Evolutionary conservation across 1,140 invertebrate species (phyloP), one percentile per base, ranked within the genome.

Genomic region (Temnothorax curvispinosus): DNA sequence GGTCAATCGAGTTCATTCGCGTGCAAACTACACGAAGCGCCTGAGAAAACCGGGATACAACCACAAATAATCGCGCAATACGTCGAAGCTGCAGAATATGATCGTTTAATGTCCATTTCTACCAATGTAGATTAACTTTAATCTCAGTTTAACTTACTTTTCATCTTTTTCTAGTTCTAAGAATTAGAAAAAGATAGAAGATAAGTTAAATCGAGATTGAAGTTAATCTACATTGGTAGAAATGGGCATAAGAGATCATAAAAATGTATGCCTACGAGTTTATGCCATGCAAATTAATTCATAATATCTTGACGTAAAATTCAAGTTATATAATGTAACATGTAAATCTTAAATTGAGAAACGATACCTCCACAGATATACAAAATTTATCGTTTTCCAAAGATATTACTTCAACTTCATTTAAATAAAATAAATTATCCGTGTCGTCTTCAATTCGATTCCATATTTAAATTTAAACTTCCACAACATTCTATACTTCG

Each of bases 1-100:
- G 80, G 69, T 84, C 54, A 84, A 75, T 50, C 18, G 54, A 84
- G 69, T 84, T 84, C 38, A 52, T 72, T 35, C 41, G 18, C 52
- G 52, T 11, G n/a, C 13, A 64, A 35, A n/a, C 15, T 44, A 35
- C 18, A 4, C 6, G n/a, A 15, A 18, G 7, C 18, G 6, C 4
- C n/a, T 52, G 41, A 27, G 3, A 21, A 78, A 41, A 52, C 9
- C 15, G 32, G 54, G n/a, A 41, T 13, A 18, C 18, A 50, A 62
- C 21, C 11, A 47, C 35, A 35, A 72, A 27, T 52, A 50, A 4
- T 41, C 44, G 13, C 52, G 21, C 11, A 50, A 64, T 64, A 35
- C 13, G 13, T 47, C 21, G 2, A 52, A 64, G 6, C 21, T 52
- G n/a, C 77, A 27, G 4, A 80, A 69, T 67, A 38, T 8, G 38